Conservation (phyloP, 1,140 invertebrate species). For the Zaprionus capensis region DNA sequence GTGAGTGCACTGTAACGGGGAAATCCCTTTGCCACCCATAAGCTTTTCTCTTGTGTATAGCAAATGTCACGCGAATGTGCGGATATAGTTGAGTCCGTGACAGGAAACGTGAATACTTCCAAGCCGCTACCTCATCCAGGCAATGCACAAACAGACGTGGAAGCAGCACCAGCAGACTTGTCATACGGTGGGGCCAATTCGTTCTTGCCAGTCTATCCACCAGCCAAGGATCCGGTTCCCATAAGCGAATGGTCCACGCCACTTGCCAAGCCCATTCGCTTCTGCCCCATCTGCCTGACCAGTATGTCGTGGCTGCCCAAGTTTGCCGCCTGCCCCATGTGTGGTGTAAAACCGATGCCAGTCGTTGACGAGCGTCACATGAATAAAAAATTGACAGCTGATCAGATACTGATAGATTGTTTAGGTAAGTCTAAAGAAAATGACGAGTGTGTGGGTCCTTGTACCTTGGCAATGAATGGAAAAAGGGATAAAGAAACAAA, state of each 20-base stretch:
- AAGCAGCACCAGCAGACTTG: neutral
- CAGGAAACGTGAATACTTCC: neutral
- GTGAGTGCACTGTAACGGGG: conserved; percentile 16
- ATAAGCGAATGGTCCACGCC: conserved; percentile 25
- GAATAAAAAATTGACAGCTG: conserved; percentile 51
- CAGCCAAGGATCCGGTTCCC: conserved; percentile 21
- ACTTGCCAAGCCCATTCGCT: conserved; percentile 54
- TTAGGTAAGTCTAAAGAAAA: conserved; percentile 41
- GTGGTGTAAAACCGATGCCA: conserved; percentile 63
- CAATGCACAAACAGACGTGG: neutral
- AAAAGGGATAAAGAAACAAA: neutral
- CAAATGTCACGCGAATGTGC: conserved; percentile 64
- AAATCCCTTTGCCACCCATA: neutral
- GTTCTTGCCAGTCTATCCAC: neutral
- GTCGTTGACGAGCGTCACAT: conserved; percentile 45
- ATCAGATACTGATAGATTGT: conserved; percentile 61
- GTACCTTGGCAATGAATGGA: conserved; percentile 3
- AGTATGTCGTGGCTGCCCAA: conserved; percentile 76
- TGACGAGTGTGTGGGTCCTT: conserved; percentile 35
- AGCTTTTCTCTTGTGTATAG: conserved; percentile 2
- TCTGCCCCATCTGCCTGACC: conserved; percentile 70
- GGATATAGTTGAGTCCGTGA: conserved; percentile 50
- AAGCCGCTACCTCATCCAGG: neutral
- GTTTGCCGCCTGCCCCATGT: conserved; percentile 66
- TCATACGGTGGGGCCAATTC: neutral